Evolutionary conservation across 2,888 invertebrate genomes (phyloP).

Genomic region (Ophion costatus): DNA sequence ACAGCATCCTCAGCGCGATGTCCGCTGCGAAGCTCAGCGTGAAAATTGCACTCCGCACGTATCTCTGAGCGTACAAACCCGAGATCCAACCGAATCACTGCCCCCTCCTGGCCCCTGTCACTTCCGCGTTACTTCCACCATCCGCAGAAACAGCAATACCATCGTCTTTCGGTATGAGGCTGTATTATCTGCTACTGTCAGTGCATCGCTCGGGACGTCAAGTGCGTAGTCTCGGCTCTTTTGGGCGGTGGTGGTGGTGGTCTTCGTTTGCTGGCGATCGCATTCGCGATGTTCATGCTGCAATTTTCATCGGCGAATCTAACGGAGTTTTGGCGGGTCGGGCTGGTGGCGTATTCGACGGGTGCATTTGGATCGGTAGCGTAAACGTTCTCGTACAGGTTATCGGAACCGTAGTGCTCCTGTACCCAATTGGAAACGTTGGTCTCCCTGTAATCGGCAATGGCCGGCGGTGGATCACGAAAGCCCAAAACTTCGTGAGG

Average conservation of each 20-base stretch:
- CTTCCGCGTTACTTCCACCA: slow-evolving; percentile 77
- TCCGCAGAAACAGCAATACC: slow-evolving; percentile 79
- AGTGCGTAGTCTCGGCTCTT: slow-evolving; percentile 93
- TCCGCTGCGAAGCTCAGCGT: background rate
- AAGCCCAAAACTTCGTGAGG: slow-evolving; percentile 97
- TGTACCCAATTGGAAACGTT: slow-evolving; percentile 96
- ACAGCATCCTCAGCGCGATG: background rate
- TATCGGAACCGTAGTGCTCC: slow-evolving; percentile 91
- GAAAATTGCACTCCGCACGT: background rate
- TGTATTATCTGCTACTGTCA: slow-evolving; percentile 82
- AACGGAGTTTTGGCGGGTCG: slow-evolving; percentile 75
- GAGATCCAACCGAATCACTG: slow-evolving; percentile 18
- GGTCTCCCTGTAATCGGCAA: slow-evolving; percentile 91
- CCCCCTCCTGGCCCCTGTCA: no score
- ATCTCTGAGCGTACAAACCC: background rate
- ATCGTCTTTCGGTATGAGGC: slow-evolving; percentile 77
- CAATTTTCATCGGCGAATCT: slow-evolving; percentile 79
- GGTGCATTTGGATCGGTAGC: slow-evolving; percentile 83
- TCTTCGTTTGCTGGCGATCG: slow-evolving; percentile 86
- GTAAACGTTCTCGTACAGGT: slow-evolving; percentile 92
- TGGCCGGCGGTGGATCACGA: slow-evolving; percentile 90
- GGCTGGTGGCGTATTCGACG: slow-evolving; percentile 83
- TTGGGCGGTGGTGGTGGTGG: slow-evolving; percentile 96
- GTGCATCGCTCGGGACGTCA: slow-evolving; percentile 86
- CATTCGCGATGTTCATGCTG: slow-evolving; percentile 81